These are phyloP conservation scores for Urechis unicinctus DNA, from an alignment of 2,888 invertebrate genomes.

Conservation along the genomic window DNA sequence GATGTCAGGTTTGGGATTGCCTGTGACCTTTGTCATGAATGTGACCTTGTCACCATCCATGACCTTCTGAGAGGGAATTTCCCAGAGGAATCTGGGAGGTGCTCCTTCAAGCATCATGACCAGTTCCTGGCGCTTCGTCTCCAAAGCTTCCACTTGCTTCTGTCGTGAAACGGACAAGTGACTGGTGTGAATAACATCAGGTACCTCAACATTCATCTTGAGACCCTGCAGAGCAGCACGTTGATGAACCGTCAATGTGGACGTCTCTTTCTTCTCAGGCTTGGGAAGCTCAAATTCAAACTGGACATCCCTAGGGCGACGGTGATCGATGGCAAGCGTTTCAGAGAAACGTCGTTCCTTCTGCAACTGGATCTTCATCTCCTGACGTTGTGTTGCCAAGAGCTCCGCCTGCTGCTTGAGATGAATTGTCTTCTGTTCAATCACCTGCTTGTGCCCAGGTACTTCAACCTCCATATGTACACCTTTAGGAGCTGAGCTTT, in stretches of 20 bases:
- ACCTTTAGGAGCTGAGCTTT: constrained; percentile 14
- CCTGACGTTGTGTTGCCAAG: constrained; percentile 18
- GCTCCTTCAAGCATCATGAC: constrained; percentile 17
- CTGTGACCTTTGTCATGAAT: constrained; percentile 58
- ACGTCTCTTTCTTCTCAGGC: constrained; percentile 6
- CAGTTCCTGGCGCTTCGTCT: constrained; percentile 22
- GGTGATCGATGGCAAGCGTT: constrained; percentile 18
- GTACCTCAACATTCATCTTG: constrained; percentile 18
- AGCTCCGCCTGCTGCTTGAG: constrained; percentile 18
- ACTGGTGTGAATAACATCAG: constrained; percentile 7
- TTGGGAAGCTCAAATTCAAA: constrained; percentile 28
- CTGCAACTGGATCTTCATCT: constrained; percentile 12
- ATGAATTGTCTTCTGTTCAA: constrained; percentile 9
- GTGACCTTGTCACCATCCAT: constrained; percentile 45
- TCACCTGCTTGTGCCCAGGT: constrained; percentile 17
- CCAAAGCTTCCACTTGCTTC: constrained; percentile 17
- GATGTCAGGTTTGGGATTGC: constrained; percentile 86
- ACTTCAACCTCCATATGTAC: constrained; percentile 22
- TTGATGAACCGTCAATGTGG: constrained; percentile 13
- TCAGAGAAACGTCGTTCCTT: constrained; percentile 20
- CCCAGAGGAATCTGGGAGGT: constrained; percentile 20
- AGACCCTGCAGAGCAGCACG: constrained; percentile 11
- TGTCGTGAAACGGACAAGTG: constrained; percentile 6
- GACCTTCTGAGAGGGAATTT: constrained; percentile 25
- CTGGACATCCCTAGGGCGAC: constrained; percentile 25